A percentile compares a stretch with the other conserved stretches of the same genome.
Evolutionary conservation across 2,113 vertebrate species (phyloP).

Genomic region (Podilymbus podiceps): DNA sequence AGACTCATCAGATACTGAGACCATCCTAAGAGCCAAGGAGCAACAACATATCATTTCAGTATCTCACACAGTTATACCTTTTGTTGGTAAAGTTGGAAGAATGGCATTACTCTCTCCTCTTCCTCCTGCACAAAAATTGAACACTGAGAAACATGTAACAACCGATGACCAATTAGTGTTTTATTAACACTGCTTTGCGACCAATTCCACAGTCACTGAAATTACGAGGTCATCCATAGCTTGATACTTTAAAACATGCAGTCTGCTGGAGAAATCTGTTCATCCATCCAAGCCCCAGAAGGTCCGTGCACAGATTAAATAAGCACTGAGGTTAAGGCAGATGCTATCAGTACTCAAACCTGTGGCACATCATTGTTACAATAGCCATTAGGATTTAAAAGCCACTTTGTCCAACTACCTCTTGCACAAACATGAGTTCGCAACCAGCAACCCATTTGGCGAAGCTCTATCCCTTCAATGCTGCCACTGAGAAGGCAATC

Average conservation of each 20-base stretch:
- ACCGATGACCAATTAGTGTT: neutral
- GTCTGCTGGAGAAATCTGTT: neutral
- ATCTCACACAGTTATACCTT: neutral
- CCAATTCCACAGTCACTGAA: neutral
- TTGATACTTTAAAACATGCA: neutral
- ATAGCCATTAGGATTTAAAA: neutral
- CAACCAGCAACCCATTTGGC: neutral
- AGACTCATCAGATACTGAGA: neutral
- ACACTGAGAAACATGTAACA: neutral
- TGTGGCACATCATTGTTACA: neutral
- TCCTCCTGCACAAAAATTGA: neutral
- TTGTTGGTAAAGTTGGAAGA: neutral
- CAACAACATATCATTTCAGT: neutral
- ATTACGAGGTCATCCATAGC: neutral
- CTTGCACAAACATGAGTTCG: neutral
- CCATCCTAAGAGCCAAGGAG: neutral
- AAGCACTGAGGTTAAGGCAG: neutral
- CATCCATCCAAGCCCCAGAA: neutral
- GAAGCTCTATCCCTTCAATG: neutral
- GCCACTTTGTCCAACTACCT: neutral
- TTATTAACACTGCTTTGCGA: neutral
- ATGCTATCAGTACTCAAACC: neutral
- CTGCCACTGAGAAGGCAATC: conserved; percentile 18
- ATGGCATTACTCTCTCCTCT: neutral
- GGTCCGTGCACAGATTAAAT: neutral